Evolutionary conservation across 2,113 vertebrate genomes (phyloP).

Genomic region (Sander lucioperca): DNA sequence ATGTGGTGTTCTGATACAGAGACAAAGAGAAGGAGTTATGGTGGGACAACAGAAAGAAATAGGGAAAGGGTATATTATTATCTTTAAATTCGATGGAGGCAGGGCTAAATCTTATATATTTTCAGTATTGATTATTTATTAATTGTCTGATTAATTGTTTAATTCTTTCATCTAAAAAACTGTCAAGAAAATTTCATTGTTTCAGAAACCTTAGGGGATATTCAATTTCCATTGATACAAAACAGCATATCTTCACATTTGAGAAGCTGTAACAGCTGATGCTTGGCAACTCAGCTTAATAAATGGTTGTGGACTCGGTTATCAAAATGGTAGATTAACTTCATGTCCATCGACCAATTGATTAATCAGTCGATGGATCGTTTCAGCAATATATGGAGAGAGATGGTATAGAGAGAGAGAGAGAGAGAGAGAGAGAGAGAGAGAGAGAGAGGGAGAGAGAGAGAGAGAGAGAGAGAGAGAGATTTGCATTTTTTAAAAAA

Average conservation of each 20-base stretch:
- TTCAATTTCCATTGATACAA: neutral
- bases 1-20: constrained; percentile 14
- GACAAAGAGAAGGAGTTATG: neutral
- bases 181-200: neutral
- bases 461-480: neutral
- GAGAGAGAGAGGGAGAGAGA: no score
- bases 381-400: neutral
- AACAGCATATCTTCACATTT: neutral
- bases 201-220: neutral
- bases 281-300: neutral
- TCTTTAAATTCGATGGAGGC: neutral
- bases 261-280: neutral
- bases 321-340: neutral
- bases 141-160: neutral
- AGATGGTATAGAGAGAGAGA: neutral
- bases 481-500: no score
- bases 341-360: neutral
- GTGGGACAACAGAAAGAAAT: neutral
- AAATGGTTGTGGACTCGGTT: neutral
- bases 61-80: neutral
- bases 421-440: neutral
- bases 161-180: neutral
- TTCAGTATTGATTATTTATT: neutral
- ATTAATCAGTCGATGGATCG: neutral
- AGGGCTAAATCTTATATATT: neutral